A percentile compares a stretch with the other conserved stretches of the same genome.
Conservation (phyloP, 2,113 vertebrate genomes). For the Archilochus colubris region DNA sequence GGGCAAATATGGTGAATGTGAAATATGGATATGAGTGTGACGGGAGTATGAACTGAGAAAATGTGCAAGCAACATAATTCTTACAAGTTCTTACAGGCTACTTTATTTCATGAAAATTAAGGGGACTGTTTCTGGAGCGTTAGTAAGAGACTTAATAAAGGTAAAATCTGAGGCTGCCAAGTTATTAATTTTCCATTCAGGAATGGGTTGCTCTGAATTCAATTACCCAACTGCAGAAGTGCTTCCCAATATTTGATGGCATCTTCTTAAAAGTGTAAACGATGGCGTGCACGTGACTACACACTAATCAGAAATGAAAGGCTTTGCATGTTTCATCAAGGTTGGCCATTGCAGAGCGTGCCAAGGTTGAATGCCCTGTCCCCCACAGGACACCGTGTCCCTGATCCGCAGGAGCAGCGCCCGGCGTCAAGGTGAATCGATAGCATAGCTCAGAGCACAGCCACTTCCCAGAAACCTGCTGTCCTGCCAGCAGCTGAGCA, state of each 20-base stretch:
- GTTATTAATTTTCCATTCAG: slow-evolving; percentile 26
- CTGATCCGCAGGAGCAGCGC: accelerated
- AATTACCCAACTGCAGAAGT: background rate
- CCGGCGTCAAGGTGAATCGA: background rate
- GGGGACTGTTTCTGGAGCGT: background rate
- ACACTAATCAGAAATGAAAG: background rate
- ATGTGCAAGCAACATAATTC: background rate
- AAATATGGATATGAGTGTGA: background rate
- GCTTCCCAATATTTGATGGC: slow-evolving; percentile 7
- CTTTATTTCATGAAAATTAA: background rate
- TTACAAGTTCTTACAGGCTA: background rate
- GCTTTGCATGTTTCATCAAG: background rate
- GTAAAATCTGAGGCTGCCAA: background rate
- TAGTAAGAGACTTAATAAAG: background rate
- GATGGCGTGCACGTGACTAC: background rate
- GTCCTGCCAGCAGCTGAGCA: background rate
- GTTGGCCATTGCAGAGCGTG: accelerated
- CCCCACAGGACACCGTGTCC: background rate
- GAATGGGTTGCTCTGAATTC: slow-evolving; percentile 21
- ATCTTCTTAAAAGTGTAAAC: background rate
- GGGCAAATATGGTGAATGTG: background rate
- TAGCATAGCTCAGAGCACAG: accelerated
- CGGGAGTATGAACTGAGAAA: background rate
- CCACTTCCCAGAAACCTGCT: background rate
- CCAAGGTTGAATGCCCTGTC: background rate